Evolutionary conservation across 2,888 invertebrate genomes (phyloP).

Genomic region (Acleris literana): DNA sequence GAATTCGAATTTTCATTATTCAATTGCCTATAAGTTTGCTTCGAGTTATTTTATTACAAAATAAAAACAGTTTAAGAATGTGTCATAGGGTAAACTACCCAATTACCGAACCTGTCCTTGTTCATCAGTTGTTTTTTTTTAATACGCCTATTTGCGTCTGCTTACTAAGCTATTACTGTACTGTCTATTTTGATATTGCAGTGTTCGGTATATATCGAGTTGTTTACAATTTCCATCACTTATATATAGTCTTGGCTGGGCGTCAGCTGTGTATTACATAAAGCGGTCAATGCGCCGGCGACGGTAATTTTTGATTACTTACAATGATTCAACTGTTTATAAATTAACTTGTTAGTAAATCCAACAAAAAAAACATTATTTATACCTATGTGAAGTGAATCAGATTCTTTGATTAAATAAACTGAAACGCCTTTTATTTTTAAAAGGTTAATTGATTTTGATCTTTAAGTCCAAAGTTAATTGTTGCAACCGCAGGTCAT

Average conservation of each 20-base stretch:
- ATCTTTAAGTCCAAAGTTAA: too few species aligned
- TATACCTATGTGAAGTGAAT: too few species aligned
- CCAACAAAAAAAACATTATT: too few species aligned
- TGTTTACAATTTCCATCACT: conserved; percentile 44
- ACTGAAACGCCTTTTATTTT: too few species aligned
- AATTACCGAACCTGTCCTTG: neutral
- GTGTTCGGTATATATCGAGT: conserved; percentile 40
- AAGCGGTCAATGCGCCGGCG: conserved; percentile 36
- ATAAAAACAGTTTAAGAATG: too few species aligned
- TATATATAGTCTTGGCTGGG: conserved; percentile 50
- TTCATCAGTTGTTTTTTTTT: neutral
- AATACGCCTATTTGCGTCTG: neutral
- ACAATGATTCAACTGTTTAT: conserved; percentile 26
- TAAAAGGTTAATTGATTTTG: too few species aligned
- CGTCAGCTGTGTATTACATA: conserved; percentile 43
- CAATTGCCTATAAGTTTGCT: too few species aligned
- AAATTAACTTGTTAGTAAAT: conserved; percentile 1
- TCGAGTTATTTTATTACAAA: too few species aligned
- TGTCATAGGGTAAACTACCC: conserved; percentile 8
- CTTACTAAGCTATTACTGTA: neutral
- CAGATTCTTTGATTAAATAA: too few species aligned
- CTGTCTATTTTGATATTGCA: conserved; percentile 16
- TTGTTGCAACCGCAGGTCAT: too few species aligned
- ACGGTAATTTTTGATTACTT: conserved; percentile 35
- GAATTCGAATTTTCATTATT: conserved; percentile 43